These are phyloP conservation scores for Nanorana parkeri DNA, from an alignment of 2,113 vertebrate species.

Conservation along the genomic window DNA sequence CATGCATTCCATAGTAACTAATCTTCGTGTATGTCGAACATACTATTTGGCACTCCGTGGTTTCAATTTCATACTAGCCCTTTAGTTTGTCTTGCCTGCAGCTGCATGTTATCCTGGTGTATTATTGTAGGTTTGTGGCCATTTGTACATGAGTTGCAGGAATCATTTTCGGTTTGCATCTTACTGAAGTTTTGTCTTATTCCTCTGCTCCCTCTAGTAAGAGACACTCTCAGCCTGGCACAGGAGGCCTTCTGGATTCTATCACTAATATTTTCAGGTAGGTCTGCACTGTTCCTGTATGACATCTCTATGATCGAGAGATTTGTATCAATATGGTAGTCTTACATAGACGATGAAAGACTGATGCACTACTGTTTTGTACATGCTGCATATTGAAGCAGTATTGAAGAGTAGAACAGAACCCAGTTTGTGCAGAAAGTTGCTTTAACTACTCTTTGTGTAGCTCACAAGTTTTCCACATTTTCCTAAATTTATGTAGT, in stretches of 20 bases:
- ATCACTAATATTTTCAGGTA: conserved; percentile 98
- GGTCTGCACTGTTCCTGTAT: conserved; percentile 70
- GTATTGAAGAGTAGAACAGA: too few relatives aligned
- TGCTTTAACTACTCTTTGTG: too few relatives aligned
- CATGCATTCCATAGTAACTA: not conserved
- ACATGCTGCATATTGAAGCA: too few relatives aligned
- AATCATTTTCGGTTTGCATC: conserved; percentile 1
- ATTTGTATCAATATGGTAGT: too few relatives aligned
- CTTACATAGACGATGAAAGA: too few relatives aligned
- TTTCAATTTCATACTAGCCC: not conserved
- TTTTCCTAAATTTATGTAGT: too few relatives aligned
- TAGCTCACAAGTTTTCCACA: too few relatives aligned
- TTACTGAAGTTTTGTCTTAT: conserved; percentile 71
- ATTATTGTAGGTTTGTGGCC: conserved; percentile 29
- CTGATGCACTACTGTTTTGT: too few relatives aligned
- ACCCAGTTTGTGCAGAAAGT: too few relatives aligned
- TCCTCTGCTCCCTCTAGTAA: conserved; percentile 85
- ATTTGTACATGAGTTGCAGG: not conserved
- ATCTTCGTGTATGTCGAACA: not conserved
- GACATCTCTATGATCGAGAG: not conserved
- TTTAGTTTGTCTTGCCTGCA: not conserved
- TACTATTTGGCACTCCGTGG: not conserved
- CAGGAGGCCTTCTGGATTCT: conserved; percentile 90
- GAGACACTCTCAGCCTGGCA: conserved; percentile 82
- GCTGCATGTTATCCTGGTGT: conserved; percentile 36